Conservation (phyloP, 2,888 invertebrate species). For the Ennomos fuscantarius region DNA sequence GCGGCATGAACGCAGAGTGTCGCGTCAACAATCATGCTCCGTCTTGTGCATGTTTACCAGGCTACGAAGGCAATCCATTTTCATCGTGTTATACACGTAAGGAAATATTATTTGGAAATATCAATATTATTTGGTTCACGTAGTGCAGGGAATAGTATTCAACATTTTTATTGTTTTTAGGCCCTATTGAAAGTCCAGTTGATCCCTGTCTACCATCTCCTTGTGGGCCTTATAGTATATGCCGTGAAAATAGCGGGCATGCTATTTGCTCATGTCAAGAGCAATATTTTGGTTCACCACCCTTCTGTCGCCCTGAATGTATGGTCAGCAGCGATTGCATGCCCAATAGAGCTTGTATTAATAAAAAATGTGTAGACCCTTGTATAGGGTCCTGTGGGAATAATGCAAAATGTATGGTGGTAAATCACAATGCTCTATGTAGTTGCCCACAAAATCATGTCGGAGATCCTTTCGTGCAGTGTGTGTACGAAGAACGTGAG, state of each 20-base stretch:
- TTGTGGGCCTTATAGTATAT: slow-evolving; percentile 93
- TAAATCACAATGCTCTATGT: slow-evolving; percentile 94
- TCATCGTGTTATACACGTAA: slow-evolving; percentile 88
- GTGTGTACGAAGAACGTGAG: slow-evolving; percentile 89
- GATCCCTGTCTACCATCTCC: slow-evolving; percentile 88
- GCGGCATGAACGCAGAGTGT: slow-evolving; percentile 93
- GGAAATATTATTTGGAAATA: slow-evolving; percentile 28
- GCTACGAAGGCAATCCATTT: slow-evolving; percentile 92
- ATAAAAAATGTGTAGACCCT: slow-evolving; percentile 92
- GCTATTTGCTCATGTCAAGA: slow-evolving; percentile 93
- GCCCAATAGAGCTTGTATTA: slow-evolving; percentile 91
- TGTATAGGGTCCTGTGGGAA: slow-evolving; percentile 93
- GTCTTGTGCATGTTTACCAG: slow-evolving; percentile 89
- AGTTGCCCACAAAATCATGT: slow-evolving; percentile 90
- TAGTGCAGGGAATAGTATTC: slow-evolving; percentile 6
- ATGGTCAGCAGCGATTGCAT: slow-evolving; percentile 93
- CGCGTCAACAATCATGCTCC: slow-evolving; percentile 93
- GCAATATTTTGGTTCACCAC: slow-evolving; percentile 92
- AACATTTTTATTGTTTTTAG: slow-evolving; percentile 59
- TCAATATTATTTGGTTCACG: slow-evolving; percentile 7
- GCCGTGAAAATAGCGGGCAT: slow-evolving; percentile 89
- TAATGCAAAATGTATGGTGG: slow-evolving; percentile 92
- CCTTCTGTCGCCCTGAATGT: slow-evolving; percentile 92
- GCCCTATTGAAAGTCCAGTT: slow-evolving; percentile 63
- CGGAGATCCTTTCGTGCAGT: slow-evolving; percentile 93